Evolutionary conservation across 2,888 invertebrate species (phyloP).

Genomic region (Halictus quadricinctus): DNA sequence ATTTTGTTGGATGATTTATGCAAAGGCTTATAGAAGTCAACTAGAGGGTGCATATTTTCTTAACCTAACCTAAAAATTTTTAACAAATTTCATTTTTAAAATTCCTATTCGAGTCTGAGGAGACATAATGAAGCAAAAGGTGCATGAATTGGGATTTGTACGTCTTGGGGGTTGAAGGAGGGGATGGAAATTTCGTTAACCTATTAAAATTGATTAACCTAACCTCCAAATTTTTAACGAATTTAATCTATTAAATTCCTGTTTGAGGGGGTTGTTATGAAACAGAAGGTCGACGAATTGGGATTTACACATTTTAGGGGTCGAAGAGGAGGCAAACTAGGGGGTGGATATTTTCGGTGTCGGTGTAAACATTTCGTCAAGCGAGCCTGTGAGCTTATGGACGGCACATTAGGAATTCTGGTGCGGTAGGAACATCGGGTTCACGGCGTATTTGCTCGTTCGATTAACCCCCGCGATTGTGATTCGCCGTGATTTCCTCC

Average conservation of each 20-base stretch:
- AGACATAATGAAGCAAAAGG: too few relatives aligned
- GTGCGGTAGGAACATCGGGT: slow-evolving; percentile 46
- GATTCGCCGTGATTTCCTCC: slow-evolving; percentile 70
- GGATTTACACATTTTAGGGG: not conserved
- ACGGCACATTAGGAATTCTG: slow-evolving; percentile 70
- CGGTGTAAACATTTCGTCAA: slow-evolving; percentile 9
- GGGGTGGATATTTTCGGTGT: not conserved
- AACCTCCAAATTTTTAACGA: too few relatives aligned
- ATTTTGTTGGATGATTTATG: too few relatives aligned
- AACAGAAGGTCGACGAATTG: not conserved
- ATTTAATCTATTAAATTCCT: too few relatives aligned
- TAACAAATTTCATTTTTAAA: not conserved
- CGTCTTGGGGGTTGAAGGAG: too few relatives aligned
- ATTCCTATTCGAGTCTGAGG: not conserved
- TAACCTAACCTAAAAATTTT: not conserved
- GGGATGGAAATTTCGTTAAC: too few relatives aligned
- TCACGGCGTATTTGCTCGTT: slow-evolving; percentile 64
- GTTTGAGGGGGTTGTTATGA: not conserved
- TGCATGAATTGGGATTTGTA: too few relatives aligned
- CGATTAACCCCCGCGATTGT: slow-evolving; percentile 62
- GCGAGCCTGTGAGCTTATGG: slow-evolving; percentile 41
- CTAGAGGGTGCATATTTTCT: too few relatives aligned
- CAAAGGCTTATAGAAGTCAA: too few relatives aligned
- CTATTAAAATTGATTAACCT: too few relatives aligned
- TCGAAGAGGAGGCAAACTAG: not conserved